Base-by-base conservation (phyloP, 1,140 invertebrate species). In the Meloidogyne exigua region DNA sequence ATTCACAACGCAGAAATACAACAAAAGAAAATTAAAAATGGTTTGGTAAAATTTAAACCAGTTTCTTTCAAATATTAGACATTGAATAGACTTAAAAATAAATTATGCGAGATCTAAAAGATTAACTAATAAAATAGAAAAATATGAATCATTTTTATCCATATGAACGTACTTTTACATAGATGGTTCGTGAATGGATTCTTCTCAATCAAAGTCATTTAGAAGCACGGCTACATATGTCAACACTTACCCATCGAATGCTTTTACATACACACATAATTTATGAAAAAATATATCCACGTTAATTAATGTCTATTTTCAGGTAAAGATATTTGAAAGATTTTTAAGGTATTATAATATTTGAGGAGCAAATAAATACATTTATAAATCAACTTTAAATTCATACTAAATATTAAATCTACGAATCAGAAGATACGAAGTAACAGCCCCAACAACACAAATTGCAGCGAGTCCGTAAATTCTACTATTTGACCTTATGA, bases 201-300 rank as follows among this genome's bases (percentile, higher is more conserved):
- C 75, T 86, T 10, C 57, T 86, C 1, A 84, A 87, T 65, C 82
- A 83, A 66, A 83, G 80, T 12, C 79, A 79, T 32, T 65, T 87
- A 39, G 86, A 87, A 76, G 78, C 84, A 13, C 74, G 86, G 5
- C 75, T 87, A 21, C 63, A 83, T 11, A 87, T 87, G 85, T 79
- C 78, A 44, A 87, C 85, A 1, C 63, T 76, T 13, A 73, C 72
- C 39, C 57, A 73, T n/a, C 36, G 74, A 42, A 85, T 87, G 69
- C 72, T 85, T 62, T 74, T 87, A 44, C 85, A 88, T 74, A 88
- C 85, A 11, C 70, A 74, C 1, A 84, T 87, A 62, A 79, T 85
- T 70, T 87, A 87, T 71, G 82, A 85, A 57, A 85, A 83, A 72
- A 84, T 87, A 57, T 87, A 85, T 77, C 85, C 87, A 23, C 86